phyloP scores from a whole-genome alignment of 2,888 invertebrate genomes.

The Crioceris asparagi region DNA sequence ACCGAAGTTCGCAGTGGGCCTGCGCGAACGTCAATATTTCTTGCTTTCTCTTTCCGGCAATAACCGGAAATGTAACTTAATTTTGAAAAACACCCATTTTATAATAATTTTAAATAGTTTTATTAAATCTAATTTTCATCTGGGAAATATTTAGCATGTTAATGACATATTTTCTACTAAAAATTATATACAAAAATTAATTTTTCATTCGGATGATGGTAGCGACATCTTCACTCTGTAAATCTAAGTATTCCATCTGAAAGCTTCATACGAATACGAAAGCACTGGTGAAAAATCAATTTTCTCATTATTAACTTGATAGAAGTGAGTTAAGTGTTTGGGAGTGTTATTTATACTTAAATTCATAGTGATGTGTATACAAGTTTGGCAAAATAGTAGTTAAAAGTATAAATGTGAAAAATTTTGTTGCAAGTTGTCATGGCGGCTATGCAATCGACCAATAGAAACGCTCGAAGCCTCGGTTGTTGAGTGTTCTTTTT shows the following conservation, averaged over 20 bases:
- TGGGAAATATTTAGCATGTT: no score
- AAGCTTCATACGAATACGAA: constrained; percentile 20
- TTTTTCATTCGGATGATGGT: no score
- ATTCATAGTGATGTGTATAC: no score
- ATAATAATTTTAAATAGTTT: constrained; percentile 3
- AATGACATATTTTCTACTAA: no score
- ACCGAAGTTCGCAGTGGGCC: constrained; percentile 9
- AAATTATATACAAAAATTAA: no score
- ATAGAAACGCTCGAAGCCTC: constrained; percentile 56
- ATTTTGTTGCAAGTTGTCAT: constrained; percentile 44
- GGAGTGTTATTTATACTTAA: no score
- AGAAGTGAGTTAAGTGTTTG: no score
- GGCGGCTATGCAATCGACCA: constrained; percentile 59
- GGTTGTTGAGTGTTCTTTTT: constrained; percentile 56
- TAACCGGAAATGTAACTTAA: constrained; percentile 21
- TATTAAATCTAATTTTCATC: no score
- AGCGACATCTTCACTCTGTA: constrained; percentile 24
- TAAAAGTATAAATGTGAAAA: constrained; percentile 32
- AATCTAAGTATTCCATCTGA: constrained; percentile 17
- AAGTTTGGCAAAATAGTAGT: constrained; percentile 7
- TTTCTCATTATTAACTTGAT: constrained; percentile 6
- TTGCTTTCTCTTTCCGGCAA: constrained; percentile 25
- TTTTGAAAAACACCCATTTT: constrained; percentile 15
- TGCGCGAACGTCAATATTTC: constrained; percentile 8
- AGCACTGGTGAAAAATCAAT: constrained; percentile 14